These are phyloP conservation scores for Coenobita brevimanus DNA, from an alignment of 1,140 invertebrate genomes.

Conservation along the genomic window DNA sequence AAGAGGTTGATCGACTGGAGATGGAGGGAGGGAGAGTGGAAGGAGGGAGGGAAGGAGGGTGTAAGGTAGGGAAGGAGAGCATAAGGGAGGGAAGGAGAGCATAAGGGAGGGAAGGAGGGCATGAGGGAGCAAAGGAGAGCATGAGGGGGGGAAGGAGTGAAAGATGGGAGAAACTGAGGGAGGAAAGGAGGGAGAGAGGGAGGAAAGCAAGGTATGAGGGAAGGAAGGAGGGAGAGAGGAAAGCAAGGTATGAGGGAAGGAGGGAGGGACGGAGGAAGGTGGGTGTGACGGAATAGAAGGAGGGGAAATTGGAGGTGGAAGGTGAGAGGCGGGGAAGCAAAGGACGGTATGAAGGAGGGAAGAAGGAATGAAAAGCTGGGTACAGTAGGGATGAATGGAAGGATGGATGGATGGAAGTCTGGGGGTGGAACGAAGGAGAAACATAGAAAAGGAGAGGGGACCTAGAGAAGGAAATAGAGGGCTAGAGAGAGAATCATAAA, in stretches of 20 bases:
- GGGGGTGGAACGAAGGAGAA: too few relatives aligned
- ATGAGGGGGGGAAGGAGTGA: background rate
- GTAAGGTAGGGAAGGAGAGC: background rate
- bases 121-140: conserved; percentile 11
- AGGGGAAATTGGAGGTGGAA: too few relatives aligned
- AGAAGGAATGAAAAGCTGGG: background rate
- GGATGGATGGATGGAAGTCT: background rate
- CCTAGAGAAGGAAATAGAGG: background rate
- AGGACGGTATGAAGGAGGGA: background rate
- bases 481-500: background rate
- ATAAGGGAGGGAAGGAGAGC: conserved; percentile 14
- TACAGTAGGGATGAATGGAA: background rate
- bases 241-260: background rate
- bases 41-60: background rate
- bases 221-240: background rate
- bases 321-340: background rate
- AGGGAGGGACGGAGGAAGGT: background rate
- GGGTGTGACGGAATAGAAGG: background rate
- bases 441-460: background rate
- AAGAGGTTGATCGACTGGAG: too few relatives aligned
- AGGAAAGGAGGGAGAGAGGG: background rate
- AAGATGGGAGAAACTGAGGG: background rate
- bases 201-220: background rate
- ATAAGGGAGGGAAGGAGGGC: background rate
- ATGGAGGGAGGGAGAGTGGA: too few relatives aligned